These are phyloP conservation scores for Arge pagana DNA, from an alignment of 2,888 invertebrate species.

Conservation along the genomic window DNA sequence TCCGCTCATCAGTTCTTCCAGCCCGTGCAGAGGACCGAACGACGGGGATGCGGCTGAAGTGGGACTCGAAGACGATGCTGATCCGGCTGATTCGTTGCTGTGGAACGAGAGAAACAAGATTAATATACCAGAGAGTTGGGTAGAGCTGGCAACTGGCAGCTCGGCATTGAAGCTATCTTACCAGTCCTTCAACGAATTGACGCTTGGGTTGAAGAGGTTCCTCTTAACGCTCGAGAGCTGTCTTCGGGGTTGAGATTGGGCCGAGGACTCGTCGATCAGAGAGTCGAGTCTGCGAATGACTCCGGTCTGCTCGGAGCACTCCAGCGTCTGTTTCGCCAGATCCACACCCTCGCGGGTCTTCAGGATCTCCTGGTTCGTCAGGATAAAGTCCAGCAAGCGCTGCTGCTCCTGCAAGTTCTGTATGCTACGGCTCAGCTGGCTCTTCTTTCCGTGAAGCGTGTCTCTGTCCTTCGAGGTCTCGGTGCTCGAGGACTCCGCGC, in stretches of 20 bases:
- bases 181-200: constrained; percentile 40
- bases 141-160: not conserved
- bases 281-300: constrained; percentile 2
- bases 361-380: constrained; percentile 42
- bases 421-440: constrained; percentile 46
- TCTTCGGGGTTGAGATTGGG: constrained; percentile 45
- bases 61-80: constrained; percentile 35
- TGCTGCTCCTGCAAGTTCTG: constrained; percentile 53
- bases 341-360: constrained; percentile 40
- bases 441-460: constrained; percentile 35
- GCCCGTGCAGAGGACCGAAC: constrained; percentile 25
- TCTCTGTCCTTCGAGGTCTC: constrained; percentile 30
- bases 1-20: constrained; percentile 52
- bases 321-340: constrained; percentile 37
- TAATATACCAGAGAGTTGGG: not conserved
- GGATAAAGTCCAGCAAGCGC: constrained; percentile 47
- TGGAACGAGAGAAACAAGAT: not conserved
- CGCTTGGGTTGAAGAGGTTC: constrained; percentile 42
- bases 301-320: constrained; percentile 27
- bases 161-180: constrained; percentile 22
- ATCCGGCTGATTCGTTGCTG: constrained; percentile 21
- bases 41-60: constrained; percentile 18
- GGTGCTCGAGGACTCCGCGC: constrained; percentile 27
- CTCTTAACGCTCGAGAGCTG: constrained; percentile 43
- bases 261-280: constrained; percentile 11